A percentile compares a stretch with the other conserved stretches of the same genome.
Conservation (phyloP, 2,113 vertebrate species). For the human region GRCh38 chr13:43733501-43734000, state of each 20-base stretch:
- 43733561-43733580: slow-evolving; percentile 54
- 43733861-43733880: not conserved
- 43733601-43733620: slow-evolving; percentile 46
- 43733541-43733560: slow-evolving; percentile 46
- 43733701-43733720: not conserved
- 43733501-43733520: slow-evolving; percentile 69
- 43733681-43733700: not conserved
- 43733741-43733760: not conserved
- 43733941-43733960: too few species aligned
- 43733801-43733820: not conserved
- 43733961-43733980: too few species aligned
- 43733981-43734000: not conserved
- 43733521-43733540: slow-evolving; percentile 52
- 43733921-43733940: too few species aligned
- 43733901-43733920: too few species aligned
- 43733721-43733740: not conserved
- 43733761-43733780: not conserved
- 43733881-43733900: too few species aligned
- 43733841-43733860: not conserved
- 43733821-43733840: not conserved
- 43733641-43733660: slow-evolving; percentile 4
- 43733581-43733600: slow-evolving; percentile 30
- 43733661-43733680: not conserved
- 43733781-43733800: slow-evolving; percentile 4
- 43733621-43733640: not conserved